Evolutionary conservation across 2,113 vertebrate species (phyloP).

Genomic region (Syngnathus scovelli): DNA sequence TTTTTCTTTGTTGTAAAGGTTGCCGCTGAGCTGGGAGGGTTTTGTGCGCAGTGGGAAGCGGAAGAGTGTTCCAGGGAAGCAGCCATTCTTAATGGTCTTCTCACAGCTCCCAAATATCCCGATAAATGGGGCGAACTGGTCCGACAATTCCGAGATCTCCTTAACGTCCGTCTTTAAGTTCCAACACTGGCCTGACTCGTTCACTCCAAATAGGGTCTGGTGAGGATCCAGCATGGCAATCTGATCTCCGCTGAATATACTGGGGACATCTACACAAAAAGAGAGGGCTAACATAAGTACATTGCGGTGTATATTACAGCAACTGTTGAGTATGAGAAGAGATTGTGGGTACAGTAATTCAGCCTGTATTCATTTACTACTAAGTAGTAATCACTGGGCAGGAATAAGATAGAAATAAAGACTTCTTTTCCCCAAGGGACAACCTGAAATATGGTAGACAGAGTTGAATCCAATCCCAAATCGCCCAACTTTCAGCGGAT

Average conservation of each 20-base stretch:
- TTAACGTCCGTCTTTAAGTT: constrained; percentile 88
- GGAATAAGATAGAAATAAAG: neutral
- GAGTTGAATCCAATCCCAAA: constrained; percentile 99
- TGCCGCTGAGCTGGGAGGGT: constrained; percentile 87
- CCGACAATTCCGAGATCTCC: constrained; percentile 84
- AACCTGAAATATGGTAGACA: constrained; percentile 98
- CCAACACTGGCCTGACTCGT: constrained; percentile 97
- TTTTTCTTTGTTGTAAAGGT: constrained; percentile 93
- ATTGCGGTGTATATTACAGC: no score
- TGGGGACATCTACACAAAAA: constrained; percentile 85
- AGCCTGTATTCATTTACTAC: neutral
- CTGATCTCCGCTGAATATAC: constrained; percentile 97
- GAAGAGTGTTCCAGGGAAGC: constrained; percentile 92
- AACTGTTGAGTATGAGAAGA: neutral
- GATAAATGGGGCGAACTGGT: constrained; percentile 90
- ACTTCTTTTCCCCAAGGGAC: neutral
- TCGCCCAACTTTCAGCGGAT: constrained; percentile 95
- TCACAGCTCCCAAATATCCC: constrained; percentile 89
- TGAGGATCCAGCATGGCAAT: constrained; percentile 98
- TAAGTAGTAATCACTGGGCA: neutral
- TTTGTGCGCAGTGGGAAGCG: constrained; percentile 90
- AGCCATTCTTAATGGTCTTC: constrained; percentile 80
- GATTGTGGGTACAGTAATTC: neutral
- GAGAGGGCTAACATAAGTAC: constrained; percentile 4
- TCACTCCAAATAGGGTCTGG: constrained; percentile 88